Percentiles rank a stretch among this genome's conserved stretches.
Conservation (phyloP, 2,888 invertebrate genomes). For the Marronus borbonicus region DNA sequence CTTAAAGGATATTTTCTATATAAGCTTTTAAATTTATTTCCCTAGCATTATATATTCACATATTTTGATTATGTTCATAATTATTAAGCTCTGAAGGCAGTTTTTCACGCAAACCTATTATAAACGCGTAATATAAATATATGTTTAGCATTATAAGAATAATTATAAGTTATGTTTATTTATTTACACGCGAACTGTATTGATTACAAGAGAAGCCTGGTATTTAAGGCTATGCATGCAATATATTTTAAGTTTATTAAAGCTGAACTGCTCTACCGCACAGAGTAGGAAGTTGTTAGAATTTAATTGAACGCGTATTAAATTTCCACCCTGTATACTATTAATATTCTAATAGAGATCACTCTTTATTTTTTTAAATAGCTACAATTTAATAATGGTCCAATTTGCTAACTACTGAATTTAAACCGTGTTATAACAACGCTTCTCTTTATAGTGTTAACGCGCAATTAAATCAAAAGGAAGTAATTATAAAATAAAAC, state of each 20-base stretch:
- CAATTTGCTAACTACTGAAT: conserved; percentile 33
- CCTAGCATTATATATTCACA: neutral
- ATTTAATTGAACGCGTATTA: no score
- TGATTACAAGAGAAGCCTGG: conserved; percentile 5
- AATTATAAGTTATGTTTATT: conserved; percentile 44
- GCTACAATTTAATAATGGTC: conserved; percentile 2
- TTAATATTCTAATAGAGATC: neutral
- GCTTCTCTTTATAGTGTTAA: neutral
- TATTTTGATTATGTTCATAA: conserved; percentile 19
- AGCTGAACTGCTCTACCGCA: neutral
- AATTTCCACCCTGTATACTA: no score
- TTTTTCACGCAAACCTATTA: conserved; percentile 36
- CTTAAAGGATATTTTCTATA: no score
- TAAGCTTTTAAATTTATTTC: no score
- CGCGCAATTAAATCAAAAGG: conserved; percentile 28
- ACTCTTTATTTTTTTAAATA: neutral
- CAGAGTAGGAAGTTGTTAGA: neutral
- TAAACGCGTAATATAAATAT: conserved; percentile 35
- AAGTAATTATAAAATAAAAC: conserved; percentile 36
- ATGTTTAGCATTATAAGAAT: conserved; percentile 42
- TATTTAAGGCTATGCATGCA: neutral
- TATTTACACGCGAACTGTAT: conserved; percentile 36
- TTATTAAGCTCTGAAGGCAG: conserved; percentile 19
- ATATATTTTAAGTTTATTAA: conserved; percentile 5
- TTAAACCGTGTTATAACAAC: neutral